Evolutionary conservation across 1,140 invertebrate species (phyloP).

Genomic region (Vanessa tameamea): DNA sequence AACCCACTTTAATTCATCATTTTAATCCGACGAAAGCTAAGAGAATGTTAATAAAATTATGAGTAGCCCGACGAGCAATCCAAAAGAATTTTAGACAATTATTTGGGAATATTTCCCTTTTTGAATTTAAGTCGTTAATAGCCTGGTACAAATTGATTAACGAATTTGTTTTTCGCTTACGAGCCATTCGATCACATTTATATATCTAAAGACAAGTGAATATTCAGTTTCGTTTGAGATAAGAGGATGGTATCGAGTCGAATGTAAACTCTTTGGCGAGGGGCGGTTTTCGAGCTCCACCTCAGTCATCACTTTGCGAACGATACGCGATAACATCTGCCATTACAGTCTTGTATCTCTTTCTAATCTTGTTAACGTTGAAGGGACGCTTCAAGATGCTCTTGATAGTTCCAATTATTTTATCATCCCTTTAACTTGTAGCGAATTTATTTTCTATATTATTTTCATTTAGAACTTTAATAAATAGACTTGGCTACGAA

Average conservation of each 20-base stretch:
- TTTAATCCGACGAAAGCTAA: background rate
- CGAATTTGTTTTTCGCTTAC: background rate
- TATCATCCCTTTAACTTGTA: constrained; percentile 10
- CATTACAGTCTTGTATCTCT: constrained; percentile 12
- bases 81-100: background rate
- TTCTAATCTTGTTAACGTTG: constrained; percentile 16
- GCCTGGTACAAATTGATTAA: background rate
- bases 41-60: constrained; percentile 9
- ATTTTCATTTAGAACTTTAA: background rate
- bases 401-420: constrained; percentile 14
- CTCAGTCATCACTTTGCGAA: constrained; percentile 25
- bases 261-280: constrained; percentile 14
- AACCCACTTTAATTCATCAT: background rate
- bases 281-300: constrained; percentile 23
- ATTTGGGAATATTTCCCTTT: background rate
- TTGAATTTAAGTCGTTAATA: constrained; percentile 1
- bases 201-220: constrained; percentile 6
- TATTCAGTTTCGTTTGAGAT: constrained; percentile 27
- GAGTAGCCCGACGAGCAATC: background rate
- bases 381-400: constrained; percentile 13
- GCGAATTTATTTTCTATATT: background rate
- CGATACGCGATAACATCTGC: constrained; percentile 20
- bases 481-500: background rate
- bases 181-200: background rate
- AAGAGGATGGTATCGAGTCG: constrained; percentile 11